phyloP scores from a whole-genome alignment of 1,140 invertebrate genomes.

The Cherax quadricarinatus region DNA sequence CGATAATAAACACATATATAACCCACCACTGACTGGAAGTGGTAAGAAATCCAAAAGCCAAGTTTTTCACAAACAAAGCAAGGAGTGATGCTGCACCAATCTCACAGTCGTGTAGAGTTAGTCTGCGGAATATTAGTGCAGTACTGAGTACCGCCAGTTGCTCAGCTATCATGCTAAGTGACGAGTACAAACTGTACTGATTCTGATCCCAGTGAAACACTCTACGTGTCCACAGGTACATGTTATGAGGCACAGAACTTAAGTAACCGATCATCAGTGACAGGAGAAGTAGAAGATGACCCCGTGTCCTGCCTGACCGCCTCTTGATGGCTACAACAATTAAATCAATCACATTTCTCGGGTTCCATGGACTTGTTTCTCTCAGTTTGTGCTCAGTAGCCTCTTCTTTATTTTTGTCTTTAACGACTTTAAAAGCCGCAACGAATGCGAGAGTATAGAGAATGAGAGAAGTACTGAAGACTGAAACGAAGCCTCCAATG shows the following conservation, averaged over 20 bases:
- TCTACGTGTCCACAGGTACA: conserved; percentile 24
- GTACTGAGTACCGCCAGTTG: neutral
- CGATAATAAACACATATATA: neutral
- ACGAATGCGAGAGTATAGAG: neutral
- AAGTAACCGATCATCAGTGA: neutral
- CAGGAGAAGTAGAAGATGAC: neutral
- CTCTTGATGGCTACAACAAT: neutral
- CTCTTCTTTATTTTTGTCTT: neutral
- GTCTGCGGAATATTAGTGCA: neutral
- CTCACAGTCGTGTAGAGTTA: conserved; percentile 4
- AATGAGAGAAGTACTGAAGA: neutral
- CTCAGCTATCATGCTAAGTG: neutral
- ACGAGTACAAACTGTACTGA: neutral
- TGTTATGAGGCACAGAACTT: neutral
- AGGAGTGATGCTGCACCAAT: neutral
- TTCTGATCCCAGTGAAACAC: conserved; percentile 4
- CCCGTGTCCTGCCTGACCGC: neutral
- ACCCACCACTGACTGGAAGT: conserved; percentile 5
- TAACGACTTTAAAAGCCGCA: neutral
- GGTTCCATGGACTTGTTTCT: conserved; percentile 13
- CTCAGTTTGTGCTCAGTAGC: neutral
- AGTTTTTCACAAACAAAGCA: neutral
- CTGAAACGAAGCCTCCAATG: neutral
- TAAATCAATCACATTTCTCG: conserved; percentile 14
- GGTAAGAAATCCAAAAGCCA: neutral